Base-by-base conservation (phyloP, 2,888 invertebrate species). In the Xanthia icteritia region DNA sequence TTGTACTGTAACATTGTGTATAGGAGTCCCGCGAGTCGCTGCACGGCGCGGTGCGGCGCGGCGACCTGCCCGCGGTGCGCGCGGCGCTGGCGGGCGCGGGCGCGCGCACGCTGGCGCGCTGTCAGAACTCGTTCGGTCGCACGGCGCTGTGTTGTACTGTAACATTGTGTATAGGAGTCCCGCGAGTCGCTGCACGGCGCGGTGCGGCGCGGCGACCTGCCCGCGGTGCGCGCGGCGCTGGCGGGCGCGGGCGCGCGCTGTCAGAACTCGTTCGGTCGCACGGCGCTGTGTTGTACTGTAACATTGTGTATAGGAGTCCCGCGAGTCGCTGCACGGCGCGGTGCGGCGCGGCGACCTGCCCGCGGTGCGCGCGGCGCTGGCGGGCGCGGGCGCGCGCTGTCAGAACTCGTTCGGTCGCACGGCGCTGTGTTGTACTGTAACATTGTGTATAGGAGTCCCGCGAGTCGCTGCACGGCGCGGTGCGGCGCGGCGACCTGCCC, bases 21-120 rank as follows among this genome's bases (percentile, higher is more conserved):
- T 42, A 98, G 98, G 98, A 98, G 91, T 97, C 97, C 76, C 97
- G 99, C 2, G 98, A 99, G 90, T 95, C 97, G 58, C 97, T 99
- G 0, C 98, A 99, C 92, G 97, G 97, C 71, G 97, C 98, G 0
- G 97, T 98, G 74, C 89, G 96, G 36, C 90, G 93, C 36, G 98
- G 98, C 0, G 97, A 98, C 77, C 91, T 98, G 60, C 93, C 95
- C 0, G 96, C 97, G 4, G 97, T 98, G 0, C 97, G 97, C 90
- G 95, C 97, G 66, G 93, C 97, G 5, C 80, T 97, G 51, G 95
- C 97, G 96, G 97, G 83, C 93, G 92, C 96, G 97, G 93, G 94
- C 85, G 92, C 97, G 89, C 72, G 94, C 85, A 90, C 94, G 60
- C 86, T 95, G 75, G 95, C 95, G 4, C 92, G 94, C 15, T 93